Evolutionary conservation across 2,113 vertebrate genomes (phyloP).

Genomic region (Melanotaenia duboulayi): DNA sequence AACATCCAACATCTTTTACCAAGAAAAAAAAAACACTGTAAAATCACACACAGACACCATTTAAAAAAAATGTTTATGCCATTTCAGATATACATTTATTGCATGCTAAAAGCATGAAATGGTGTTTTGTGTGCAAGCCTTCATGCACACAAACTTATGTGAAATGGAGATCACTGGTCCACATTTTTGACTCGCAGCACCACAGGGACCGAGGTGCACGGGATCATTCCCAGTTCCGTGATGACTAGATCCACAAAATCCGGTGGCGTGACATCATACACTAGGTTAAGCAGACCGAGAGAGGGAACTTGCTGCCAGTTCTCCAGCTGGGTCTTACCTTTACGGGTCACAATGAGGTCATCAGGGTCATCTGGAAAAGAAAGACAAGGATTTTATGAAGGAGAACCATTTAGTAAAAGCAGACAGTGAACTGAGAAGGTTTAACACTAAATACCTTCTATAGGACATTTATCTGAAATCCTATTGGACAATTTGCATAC

Average conservation of each 20-base stretch:
- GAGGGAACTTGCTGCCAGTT: slow-evolving; percentile 87
- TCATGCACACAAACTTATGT: slow-evolving; percentile 26
- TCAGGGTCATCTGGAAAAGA: slow-evolving; percentile 90
- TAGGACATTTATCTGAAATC: neutral
- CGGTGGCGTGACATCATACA: slow-evolving; percentile 95
- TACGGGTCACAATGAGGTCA: slow-evolving; percentile 89
- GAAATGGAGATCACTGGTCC: slow-evolving; percentile 83
- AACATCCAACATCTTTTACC: slow-evolving; percentile 3
- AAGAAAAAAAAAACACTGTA: neutral
- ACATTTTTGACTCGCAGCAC: slow-evolving; percentile 96
- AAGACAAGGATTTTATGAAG: neutral
- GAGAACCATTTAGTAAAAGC: neutral
- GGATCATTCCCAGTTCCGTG: slow-evolving; percentile 98
- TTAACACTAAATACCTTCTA: neutral
- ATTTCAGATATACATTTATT: slow-evolving; percentile 81
- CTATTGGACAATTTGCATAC: slow-evolving; percentile 72
- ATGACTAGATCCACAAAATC: slow-evolving; percentile 98
- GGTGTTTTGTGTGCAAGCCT: slow-evolving; percentile 44
- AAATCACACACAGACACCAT: slow-evolving; percentile 54
- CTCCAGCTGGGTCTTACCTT: slow-evolving; percentile 86
- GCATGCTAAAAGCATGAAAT: slow-evolving; percentile 73
- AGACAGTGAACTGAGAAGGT: neutral
- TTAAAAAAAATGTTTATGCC: slow-evolving; percentile 66
- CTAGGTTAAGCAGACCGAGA: slow-evolving; percentile 92
- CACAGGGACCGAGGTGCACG: slow-evolving; percentile 97